phyloP scores from a whole-genome alignment of 2,888 invertebrate species.

The Cantharis rufa region DNA sequence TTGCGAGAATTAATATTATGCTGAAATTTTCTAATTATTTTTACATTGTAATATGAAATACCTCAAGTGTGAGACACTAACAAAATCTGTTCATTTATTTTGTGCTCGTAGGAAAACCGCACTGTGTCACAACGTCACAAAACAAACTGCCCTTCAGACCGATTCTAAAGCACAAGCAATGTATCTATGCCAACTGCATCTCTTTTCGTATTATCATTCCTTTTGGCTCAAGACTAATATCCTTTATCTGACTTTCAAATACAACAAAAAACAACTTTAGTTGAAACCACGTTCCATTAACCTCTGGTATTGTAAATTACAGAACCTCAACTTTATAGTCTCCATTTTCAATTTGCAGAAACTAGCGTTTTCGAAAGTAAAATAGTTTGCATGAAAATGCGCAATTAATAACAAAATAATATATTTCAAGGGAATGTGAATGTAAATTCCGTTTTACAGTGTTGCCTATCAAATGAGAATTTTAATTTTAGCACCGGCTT shows the following conservation, averaged over 20 bases:
- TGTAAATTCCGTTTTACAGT: background rate
- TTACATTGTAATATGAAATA: background rate
- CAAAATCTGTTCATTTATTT: slow-evolving; percentile 13
- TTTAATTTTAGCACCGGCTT: background rate
- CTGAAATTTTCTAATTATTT: too few relatives aligned
- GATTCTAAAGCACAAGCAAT: slow-evolving; percentile 3
- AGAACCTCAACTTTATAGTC: background rate
- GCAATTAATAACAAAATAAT: background rate
- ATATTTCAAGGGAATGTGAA: background rate
- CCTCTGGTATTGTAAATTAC: background rate
- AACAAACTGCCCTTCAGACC: slow-evolving; percentile 15
- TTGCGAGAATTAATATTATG: background rate
- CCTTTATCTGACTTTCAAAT: background rate
- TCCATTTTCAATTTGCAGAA: background rate
- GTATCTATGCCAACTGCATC: slow-evolving; percentile 11
- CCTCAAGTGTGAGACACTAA: background rate
- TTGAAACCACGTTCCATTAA: background rate
- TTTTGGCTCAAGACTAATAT: background rate
- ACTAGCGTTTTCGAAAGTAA: background rate
- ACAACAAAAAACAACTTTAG: background rate
- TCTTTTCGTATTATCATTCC: background rate
- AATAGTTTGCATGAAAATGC: background rate
- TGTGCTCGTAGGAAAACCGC: slow-evolving; percentile 6
- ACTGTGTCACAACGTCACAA: background rate
- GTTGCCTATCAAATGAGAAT: background rate